A percentile compares a stretch with the other conserved stretches of the same genome.
These are phyloP conservation scores for Xanthorhoe spadicearia DNA, from an alignment of 2,888 invertebrate genomes.

Conservation along the genomic window DNA sequence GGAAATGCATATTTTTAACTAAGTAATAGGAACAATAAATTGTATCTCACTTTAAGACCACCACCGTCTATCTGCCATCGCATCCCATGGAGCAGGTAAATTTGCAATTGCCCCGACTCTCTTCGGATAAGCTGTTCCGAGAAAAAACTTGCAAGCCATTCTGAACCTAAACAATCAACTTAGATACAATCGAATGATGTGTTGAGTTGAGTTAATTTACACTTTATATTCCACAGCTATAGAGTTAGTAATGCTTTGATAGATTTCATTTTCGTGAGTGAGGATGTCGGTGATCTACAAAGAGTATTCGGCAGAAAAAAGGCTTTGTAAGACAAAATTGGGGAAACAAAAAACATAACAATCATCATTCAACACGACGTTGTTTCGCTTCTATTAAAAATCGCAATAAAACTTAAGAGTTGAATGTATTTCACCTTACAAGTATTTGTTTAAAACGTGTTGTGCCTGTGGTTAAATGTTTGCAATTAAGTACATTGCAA, in stretches of 20 bases:
- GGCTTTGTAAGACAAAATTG: constrained; percentile 51
- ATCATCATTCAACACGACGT: constrained; percentile 33
- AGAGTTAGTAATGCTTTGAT: constrained; percentile 54
- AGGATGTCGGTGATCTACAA: constrained; percentile 62
- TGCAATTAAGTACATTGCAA: constrained; percentile 32
- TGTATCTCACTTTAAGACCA: constrained; percentile 44
- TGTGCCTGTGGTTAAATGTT: constrained; percentile 19
- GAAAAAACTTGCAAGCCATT: constrained; percentile 55
- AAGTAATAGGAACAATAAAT: constrained; percentile 51
- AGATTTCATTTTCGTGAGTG: constrained; percentile 39
- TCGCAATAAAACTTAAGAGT: constrained; percentile 26
- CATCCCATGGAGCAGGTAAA: constrained; percentile 68
- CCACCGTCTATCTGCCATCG: constrained; percentile 54
- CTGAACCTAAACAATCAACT: constrained; percentile 52
- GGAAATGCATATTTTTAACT: constrained; percentile 24
- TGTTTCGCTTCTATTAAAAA: constrained; percentile 34
- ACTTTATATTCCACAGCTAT: constrained; percentile 51
- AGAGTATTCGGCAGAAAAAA: constrained; percentile 51
- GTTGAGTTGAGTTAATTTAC: constrained; percentile 46
- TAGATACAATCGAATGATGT: constrained; percentile 38
- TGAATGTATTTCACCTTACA: constrained; percentile 25
- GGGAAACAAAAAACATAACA: constrained; percentile 47
- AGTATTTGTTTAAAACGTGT: constrained; percentile 21
- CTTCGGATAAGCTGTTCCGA: constrained; percentile 51
- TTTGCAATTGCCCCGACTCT: constrained; percentile 66